Evolutionary conservation across 2,113 vertebrate genomes (phyloP), one percentile per base, ranked within the genome.

Genomic region (Pyxicephalus adspersus): DNA sequence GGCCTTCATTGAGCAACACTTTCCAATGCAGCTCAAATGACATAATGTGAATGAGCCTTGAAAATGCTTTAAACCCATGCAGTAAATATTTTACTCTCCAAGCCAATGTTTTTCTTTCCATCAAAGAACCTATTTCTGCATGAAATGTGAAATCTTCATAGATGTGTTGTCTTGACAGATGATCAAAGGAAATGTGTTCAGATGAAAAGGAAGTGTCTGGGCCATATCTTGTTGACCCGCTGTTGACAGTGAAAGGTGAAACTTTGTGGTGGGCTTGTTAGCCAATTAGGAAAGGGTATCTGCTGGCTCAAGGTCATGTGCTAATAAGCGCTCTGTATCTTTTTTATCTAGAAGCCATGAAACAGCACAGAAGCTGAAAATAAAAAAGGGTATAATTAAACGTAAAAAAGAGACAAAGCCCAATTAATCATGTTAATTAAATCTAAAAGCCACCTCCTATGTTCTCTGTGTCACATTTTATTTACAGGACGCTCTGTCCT

Each of bases 391-490:
- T 8, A 23, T 50, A 45, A 68, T 25, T 29, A 79, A 65, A 64
- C 18, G 38, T 52, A 51, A 66, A 72, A 84, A 84, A 84, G 84
- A 77, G 61, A 80, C 86, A 86, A 85, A 86, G 67, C 60, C 75
- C 31, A 84, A 83, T 88, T 86, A 86, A 87, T 87, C 84, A 83
- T 38, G 66, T 68, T 71, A 83, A 85, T 31, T 58, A 78, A 84
- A 38, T 64, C 15, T 74, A 85, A 77, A 77, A 66, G 45, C 58
- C 83, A 29, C 83, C 80, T 65, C 81, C 66, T 83, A 73, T 83
- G 78, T 85, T 84, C 61, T 52, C 6, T 20, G 51, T 86, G 79
- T 80, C 86, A 83, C 60, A 54, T 79, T 63, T 60, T 71, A 84
- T 84, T 84, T 67, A 29, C 85, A 81, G 72, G 85, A 51, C 55